phyloP scores from a whole-genome alignment of 2,113 vertebrate species.

The Tetrax tetrax region DNA sequence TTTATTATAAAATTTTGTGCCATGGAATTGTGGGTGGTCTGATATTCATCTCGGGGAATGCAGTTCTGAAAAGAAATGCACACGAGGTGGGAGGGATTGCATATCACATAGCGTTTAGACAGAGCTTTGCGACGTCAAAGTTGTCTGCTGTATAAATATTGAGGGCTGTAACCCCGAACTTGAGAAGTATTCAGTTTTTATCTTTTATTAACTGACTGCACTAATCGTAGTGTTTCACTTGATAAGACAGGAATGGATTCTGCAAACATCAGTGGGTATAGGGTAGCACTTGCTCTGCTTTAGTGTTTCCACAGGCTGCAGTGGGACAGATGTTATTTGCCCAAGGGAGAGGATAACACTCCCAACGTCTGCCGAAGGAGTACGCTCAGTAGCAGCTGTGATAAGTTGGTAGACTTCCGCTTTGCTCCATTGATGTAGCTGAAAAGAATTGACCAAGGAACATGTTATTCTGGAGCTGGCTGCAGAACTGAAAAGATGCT shows the following conservation, averaged over 20 bases:
- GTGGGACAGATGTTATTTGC: neutral
- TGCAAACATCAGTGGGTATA: neutral
- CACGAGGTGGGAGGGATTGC: neutral
- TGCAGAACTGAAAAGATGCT: neutral
- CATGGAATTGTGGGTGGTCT: neutral
- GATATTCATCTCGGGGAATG: neutral
- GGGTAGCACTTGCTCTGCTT: neutral
- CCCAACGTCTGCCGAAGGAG: neutral
- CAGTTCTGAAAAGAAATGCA: neutral
- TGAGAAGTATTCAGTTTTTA: neutral
- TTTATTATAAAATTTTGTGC: neutral
- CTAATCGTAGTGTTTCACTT: neutral
- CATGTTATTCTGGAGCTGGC: accelerated
- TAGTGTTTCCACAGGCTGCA: neutral
- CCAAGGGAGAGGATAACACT: neutral
- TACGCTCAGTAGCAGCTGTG: neutral
- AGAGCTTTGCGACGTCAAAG: neutral
- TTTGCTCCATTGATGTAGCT: neutral
- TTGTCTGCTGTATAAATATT: neutral
- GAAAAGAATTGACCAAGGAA: neutral
- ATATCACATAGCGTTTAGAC: neutral
- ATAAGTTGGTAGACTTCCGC: neutral
- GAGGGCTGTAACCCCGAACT: neutral
- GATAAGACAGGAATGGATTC: neutral
- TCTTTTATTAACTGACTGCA: neutral